These are phyloP conservation scores for Calycopis cecrops DNA, from an alignment of 1,140 invertebrate species.

Conservation along the genomic window DNA sequence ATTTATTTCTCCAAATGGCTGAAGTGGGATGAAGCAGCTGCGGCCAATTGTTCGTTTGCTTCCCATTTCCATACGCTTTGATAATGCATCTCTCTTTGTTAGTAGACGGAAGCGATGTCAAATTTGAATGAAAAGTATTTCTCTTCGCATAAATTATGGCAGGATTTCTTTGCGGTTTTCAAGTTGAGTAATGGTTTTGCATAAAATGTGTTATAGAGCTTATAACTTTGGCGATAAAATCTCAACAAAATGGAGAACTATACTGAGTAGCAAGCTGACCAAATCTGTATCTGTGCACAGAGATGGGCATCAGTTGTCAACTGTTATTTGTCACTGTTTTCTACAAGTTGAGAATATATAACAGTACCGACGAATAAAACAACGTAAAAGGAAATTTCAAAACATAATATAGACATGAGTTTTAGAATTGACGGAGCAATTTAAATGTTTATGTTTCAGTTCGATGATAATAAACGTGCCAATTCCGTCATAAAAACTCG, in stretches of 20 bases:
- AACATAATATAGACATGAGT: too few relatives aligned
- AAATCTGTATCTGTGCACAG: too few relatives aligned
- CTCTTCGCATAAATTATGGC: constrained; percentile 6
- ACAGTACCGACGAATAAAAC: too few relatives aligned
- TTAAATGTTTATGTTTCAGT: too few relatives aligned
- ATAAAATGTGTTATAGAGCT: background rate
- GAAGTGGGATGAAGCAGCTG: constrained; percentile 4
- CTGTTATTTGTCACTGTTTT: too few relatives aligned
- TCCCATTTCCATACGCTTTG: constrained; percentile 3
- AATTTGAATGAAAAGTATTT: constrained; percentile 9
- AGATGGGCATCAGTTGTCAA: too few relatives aligned
- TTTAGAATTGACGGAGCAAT: too few relatives aligned
- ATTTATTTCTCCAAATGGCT: too few relatives aligned
- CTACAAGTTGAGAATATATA: too few relatives aligned
- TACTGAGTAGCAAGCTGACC: too few relatives aligned
- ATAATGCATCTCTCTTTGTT: constrained; percentile 9
- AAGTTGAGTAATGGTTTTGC: constrained; percentile 8
- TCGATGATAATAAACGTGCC: background rate
- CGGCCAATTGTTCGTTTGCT: background rate
- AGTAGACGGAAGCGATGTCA: constrained; percentile 3
- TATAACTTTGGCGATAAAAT: constrained; percentile 2
- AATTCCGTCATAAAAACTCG: background rate
- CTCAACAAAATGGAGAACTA: too few relatives aligned
- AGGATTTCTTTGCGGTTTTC: constrained; percentile 5
- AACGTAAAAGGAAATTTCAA: too few relatives aligned